phyloP scores from a whole-genome alignment of 1,140 invertebrate genomes.

The Drosophila yakuba region DNA sequence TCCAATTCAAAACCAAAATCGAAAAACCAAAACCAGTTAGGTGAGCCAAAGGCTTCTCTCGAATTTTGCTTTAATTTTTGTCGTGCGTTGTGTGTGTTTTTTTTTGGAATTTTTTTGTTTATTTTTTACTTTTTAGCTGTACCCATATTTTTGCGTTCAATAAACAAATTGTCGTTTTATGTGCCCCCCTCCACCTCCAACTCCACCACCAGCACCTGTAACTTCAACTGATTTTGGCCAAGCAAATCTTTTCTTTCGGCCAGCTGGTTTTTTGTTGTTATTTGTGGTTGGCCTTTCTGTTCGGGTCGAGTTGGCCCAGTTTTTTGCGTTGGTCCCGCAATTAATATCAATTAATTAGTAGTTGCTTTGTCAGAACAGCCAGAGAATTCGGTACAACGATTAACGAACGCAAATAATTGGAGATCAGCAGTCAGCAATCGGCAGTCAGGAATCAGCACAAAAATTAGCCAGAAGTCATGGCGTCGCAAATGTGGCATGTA shows the following conservation, averaged over 20 bases:
- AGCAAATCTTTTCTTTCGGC: conserved; percentile 31
- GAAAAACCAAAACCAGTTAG: conserved; percentile 66
- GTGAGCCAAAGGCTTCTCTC: conserved; percentile 51
- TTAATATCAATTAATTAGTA: conserved; percentile 74
- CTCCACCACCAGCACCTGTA: conserved; percentile 23
- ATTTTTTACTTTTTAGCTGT: conserved; percentile 10
- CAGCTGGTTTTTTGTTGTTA: conserved; percentile 15
- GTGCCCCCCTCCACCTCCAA: conserved; percentile 9
- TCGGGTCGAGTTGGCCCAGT: conserved; percentile 69
- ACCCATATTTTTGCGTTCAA: conserved; percentile 49
- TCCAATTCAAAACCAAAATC: conserved; percentile 35
- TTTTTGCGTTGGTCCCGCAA: conserved; percentile 49
- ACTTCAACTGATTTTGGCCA: conserved; percentile 44
- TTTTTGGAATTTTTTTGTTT: conserved; percentile 12
- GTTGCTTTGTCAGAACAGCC: conserved; percentile 48
- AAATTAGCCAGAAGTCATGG: conserved; percentile 34
- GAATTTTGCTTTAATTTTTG: conserved; percentile 47
- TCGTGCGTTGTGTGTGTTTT: conserved; percentile 18
- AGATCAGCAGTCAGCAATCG: conserved; percentile 11
- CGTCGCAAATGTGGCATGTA: conserved; percentile 6
- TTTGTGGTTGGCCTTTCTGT: conserved; percentile 24
- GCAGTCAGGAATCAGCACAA: conserved; percentile 11
- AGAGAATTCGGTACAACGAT: conserved; percentile 27
- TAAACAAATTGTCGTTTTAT: conserved; percentile 67
- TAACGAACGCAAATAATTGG: conserved; percentile 23